These are phyloP conservation scores for Clanis bilineata DNA, from an alignment of 2,888 invertebrate genomes.

Conservation along the genomic window DNA sequence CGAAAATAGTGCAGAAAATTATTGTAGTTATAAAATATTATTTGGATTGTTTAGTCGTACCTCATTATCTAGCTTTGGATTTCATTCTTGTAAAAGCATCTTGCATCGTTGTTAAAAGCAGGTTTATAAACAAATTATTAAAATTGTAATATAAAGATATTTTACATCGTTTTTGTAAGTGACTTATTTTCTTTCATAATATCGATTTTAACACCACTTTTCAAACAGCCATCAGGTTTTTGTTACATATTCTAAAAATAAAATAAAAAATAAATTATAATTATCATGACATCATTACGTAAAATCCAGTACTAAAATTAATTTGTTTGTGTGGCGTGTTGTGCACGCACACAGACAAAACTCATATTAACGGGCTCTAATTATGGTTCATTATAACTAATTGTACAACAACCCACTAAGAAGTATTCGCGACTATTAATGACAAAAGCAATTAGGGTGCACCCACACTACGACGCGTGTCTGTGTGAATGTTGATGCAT, in stretches of 20 bases:
- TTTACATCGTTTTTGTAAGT: too few species aligned
- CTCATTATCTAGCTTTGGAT: too few species aligned
- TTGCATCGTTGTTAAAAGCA: too few species aligned
- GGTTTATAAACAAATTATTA: too few species aligned
- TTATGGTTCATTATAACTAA: conserved; percentile 80
- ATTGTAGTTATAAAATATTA: too few species aligned
- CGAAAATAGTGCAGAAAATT: too few species aligned
- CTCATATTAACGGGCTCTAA: conserved; percentile 58
- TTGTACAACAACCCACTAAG: conserved; percentile 76
- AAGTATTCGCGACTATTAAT: conserved; percentile 81
- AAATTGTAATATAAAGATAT: too few species aligned
- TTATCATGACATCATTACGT: neutral
- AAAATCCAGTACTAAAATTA: neutral
- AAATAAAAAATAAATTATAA: too few species aligned
- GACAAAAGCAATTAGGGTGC: conserved; percentile 80
- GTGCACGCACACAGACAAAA: conserved; percentile 34
- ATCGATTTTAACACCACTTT: neutral
- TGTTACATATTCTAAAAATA: too few species aligned
- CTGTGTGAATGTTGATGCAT: conserved; percentile 24
- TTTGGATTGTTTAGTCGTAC: too few species aligned
- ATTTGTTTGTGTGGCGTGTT: conserved; percentile 5
- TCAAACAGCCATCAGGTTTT: neutral
- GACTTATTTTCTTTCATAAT: too few species aligned
- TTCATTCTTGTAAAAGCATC: too few species aligned
- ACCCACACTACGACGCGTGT: conserved; percentile 55